A percentile compares a stretch with the other conserved stretches of the same genome.
Conservation (phyloP, 2,113 vertebrate genomes). For the Silurus asotus region DNA sequence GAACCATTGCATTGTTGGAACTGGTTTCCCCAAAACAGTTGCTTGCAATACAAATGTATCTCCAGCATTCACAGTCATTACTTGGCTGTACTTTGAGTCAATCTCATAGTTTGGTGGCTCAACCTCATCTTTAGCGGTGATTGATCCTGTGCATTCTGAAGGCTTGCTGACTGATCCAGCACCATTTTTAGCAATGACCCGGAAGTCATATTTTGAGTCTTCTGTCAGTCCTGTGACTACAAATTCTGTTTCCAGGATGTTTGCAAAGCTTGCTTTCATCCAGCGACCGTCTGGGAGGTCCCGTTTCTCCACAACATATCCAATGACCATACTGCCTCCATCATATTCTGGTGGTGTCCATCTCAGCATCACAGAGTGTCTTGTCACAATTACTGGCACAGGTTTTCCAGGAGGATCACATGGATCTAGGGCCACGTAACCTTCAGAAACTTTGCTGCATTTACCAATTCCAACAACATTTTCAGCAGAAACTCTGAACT, state of each 20-base stretch:
- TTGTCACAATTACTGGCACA: slow-evolving; percentile 88
- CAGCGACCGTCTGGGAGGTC: slow-evolving; percentile 95
- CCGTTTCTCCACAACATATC: slow-evolving; percentile 93
- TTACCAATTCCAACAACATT: slow-evolving; percentile 95
- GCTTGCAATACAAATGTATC: slow-evolving; percentile 92
- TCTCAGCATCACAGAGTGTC: slow-evolving; percentile 86
- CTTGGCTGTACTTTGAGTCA: slow-evolving; percentile 89
- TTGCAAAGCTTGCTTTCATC: slow-evolving; percentile 99
- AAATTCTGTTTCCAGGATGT: slow-evolving; percentile 89
- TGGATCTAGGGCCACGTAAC: slow-evolving; percentile 88
- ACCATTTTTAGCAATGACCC: slow-evolving; percentile 94
- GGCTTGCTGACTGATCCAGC: slow-evolving; percentile 91
- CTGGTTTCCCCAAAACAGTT: slow-evolving; percentile 88
- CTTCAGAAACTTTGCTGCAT: slow-evolving; percentile 93
- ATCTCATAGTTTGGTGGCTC: slow-evolving; percentile 90
- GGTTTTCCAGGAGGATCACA: slow-evolving; percentile 94
- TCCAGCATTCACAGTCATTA: slow-evolving; percentile 90
- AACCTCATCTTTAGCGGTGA: slow-evolving; percentile 95
- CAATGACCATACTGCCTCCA: slow-evolving; percentile 91
- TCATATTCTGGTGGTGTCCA: slow-evolving; percentile 92
- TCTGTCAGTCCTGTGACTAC: slow-evolving; percentile 91
- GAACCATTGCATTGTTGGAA: slow-evolving; percentile 92
- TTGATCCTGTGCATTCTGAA: slow-evolving; percentile 90
- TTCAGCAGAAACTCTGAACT: slow-evolving; percentile 93
- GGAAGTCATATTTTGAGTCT: slow-evolving; percentile 93